Base-by-base conservation (phyloP, 1,140 invertebrate species). In the Vollenhovia emeryi region DNA sequence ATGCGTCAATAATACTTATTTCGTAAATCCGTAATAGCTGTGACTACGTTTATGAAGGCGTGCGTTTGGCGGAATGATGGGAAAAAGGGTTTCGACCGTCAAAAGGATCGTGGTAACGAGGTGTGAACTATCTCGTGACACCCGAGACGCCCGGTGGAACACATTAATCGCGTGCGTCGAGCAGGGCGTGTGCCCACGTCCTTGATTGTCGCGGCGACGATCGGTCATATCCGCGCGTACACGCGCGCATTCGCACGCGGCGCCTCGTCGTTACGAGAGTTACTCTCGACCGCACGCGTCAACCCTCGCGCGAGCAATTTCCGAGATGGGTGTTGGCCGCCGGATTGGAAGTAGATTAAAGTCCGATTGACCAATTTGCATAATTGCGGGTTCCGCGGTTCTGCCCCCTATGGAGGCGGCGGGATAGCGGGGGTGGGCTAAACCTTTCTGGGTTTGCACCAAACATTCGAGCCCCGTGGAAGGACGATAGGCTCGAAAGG, bases 81-180 rank as follows among this genome's bases (percentile, higher is more conserved):
- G 24, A 7, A n/a, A 13, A 80, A 55, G 13, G 21, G 40, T 21
- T 40, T 55, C 7, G 21, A 13, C 21, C 18, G 27, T 33, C 36
- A 33, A 82, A 73, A 43, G 66, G 1, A 24, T 50, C 24, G 33
- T 84, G 76, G 55, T 88, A 88, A 93, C 90, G 91, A 93, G 88
- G 87, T 87, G 90, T 92, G 91, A 93, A 93, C 91, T 93, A 91
- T 93, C 90, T 88, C 91, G 91, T 93, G 91, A 93, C 91, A 93
- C 82, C 66, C 82, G 74, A n/a, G 30, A 50, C 27, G 21, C 60
- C 50, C 87, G 68, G 71, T 80, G 59, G 85, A 88, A 86, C 75
- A 87, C 74, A 91, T 91, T 90, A 90, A 88, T 93, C 89, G 88
- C 55, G n/a, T n/a, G 27, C 21, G 18, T 71, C 55, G 73, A 85